These are phyloP conservation scores for Brachylomia viminalis DNA, from an alignment of 2,888 invertebrate genomes.

Conservation along the genomic window DNA sequence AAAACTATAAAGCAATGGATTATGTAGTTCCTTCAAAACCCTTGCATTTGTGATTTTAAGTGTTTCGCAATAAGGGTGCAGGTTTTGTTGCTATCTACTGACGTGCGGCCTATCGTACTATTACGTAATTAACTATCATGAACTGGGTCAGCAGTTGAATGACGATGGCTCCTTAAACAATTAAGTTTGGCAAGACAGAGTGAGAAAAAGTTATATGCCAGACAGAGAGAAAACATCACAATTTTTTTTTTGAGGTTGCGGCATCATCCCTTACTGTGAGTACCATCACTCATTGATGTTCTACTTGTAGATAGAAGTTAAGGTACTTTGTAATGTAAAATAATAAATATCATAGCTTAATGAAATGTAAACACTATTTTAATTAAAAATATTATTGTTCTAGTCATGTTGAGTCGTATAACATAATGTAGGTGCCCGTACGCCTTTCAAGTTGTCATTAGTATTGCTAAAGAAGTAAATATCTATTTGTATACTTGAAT, in stretches of 20 bases:
- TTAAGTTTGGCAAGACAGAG: not conserved
- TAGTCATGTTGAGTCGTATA: slow-evolving; percentile 30
- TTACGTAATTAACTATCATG: too few species aligned
- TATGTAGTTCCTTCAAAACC: too few species aligned
- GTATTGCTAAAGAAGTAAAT: not conserved
- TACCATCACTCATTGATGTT: not conserved
- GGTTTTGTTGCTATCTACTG: too few species aligned
- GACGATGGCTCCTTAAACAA: too few species aligned
- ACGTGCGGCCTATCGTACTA: too few species aligned
- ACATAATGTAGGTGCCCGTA: not conserved
- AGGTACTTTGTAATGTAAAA: slow-evolving; percentile 5
- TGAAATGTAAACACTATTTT: slow-evolving; percentile 55
- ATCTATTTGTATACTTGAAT: slow-evolving; percentile 19
- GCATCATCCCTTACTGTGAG: not conserved
- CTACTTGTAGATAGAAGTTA: not conserved
- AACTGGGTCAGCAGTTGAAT: too few species aligned
- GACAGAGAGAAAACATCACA: slow-evolving; percentile 19
- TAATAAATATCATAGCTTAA: slow-evolving; percentile 40
- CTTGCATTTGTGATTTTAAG: too few species aligned
- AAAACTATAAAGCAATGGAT: too few species aligned
- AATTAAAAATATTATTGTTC: slow-evolving; percentile 44
- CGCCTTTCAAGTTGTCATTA: slow-evolving; percentile 11
- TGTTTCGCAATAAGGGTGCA: too few species aligned
- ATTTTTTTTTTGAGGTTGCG: too few species aligned
- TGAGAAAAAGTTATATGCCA: not conserved